Base-by-base conservation (phyloP, 1,140 invertebrate genomes). In the Melitaea cinxia region DNA sequence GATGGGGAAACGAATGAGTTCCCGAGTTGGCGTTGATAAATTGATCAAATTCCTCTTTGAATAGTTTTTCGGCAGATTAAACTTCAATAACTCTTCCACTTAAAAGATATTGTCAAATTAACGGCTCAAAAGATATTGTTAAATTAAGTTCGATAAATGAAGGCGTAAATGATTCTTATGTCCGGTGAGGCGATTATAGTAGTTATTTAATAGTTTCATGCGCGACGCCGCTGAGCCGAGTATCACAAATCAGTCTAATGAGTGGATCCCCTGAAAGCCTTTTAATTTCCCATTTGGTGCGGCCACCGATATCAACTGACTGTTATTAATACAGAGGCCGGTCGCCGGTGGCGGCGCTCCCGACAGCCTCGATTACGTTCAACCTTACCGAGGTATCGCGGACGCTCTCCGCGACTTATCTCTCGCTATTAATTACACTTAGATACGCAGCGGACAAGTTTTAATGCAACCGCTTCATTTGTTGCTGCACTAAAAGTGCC, bases 381-480 rank as follows among this genome's bases (percentile, higher is more conserved):
- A 63, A 73, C 78, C 77, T 65, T 70, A 69, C 61, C 68, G 62
- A 76, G 75, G 78, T 81, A 85, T 84, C 83, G 73, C 80, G 55
- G 73, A 70, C 80, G 69, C 76, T 81, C 78, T 79, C 77, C 68
- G 56, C 75, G 61, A 83, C 82, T 88, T 90, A 90, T 90, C 88
- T 81, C 68, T 54, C 54, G 75, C 87, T 90, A 90, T 90, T 90
- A 90, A 90, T 90, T 90, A 90, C 80, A 71, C 75, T 73, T 71
- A 80, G 85, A 90, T 90, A 90, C 86, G 84, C 80, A 77, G 69
- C 71, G 77, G 88, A 84, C 83, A 83, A 88, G 85, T 90, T 88
- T 88, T 88, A 90, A 90, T 90, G 85, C 88, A 82, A 90, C 82
- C 80, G 83, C 85, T 90, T 90, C 85, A 88, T 90, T 88, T 88